Evolutionary conservation across 2,888 invertebrate genomes (phyloP), one percentile per base, ranked within the genome.

Genomic region (Thymelicus lineola): DNA sequence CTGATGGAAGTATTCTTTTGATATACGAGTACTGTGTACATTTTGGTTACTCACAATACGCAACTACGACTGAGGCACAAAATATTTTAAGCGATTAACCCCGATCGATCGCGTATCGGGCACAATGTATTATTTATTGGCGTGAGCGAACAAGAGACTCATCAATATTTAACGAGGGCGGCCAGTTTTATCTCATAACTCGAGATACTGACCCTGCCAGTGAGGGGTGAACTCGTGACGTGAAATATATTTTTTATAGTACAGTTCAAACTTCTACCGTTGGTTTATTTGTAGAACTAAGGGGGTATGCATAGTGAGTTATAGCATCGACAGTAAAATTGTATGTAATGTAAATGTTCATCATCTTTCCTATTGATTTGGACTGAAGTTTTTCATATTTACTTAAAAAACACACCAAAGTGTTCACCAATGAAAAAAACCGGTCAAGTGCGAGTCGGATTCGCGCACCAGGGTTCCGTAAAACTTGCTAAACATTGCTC

Each of bases 141-240:
- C 63, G 59, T 38, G 59, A 64, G 62, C 62, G 59, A 38, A 58
- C 60, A 65, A 46, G 55, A 57, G 42, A 57, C 59, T 64, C 50
- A 66, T 72, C 71, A 69, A 70, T 71, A 70, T 69, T 50, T 63
- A 68, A 55, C 64, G 53, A 66, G 71, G 66, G 55, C 69, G 69
- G 69, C 58, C 63, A 65, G 70, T 66, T 70, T 66, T 58, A 71
- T 71, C 71, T 66, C 66, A 71, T 70, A 70, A 65, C 60, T 70
- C 65, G 66, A 70, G 66, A 57, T 70, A 70, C 45, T 64, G 69
- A 64, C 69, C 69, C 61, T 35, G 38, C 50, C 50, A 61, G 38
- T 50, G 63, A 50, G 63, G 69, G 62, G 38, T 69, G 69, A 59
- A 64, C 38, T 62, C 58, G 42, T 20, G 20, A 12, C 50, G 63